Evolutionary conservation across 2,113 vertebrate genomes (phyloP).

Genomic region (Parotia lawesii): DNA sequence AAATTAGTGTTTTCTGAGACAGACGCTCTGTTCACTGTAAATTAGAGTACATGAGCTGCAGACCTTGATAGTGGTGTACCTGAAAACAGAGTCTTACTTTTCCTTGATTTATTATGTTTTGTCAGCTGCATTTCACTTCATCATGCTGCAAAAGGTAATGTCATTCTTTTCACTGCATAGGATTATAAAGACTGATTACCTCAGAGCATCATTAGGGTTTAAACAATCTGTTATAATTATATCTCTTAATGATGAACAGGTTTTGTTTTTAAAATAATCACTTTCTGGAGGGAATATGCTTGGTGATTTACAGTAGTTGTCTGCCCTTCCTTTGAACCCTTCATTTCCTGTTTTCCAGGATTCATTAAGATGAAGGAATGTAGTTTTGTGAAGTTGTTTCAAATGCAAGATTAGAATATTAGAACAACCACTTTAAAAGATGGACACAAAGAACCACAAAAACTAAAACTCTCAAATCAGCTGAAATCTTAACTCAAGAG

Average conservation of each 20-base stretch:
- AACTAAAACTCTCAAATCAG: background rate
- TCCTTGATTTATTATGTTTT: slow-evolving; percentile 71
- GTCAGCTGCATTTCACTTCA: slow-evolving; percentile 71
- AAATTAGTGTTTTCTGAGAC: slow-evolving; percentile 2
- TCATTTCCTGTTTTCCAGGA: slow-evolving; percentile 77
- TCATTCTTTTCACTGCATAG: slow-evolving; percentile 35
- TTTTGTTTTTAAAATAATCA: slow-evolving; percentile 70
- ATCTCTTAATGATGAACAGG: slow-evolving; percentile 74
- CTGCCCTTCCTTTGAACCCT: slow-evolving; percentile 75
- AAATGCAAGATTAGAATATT: slow-evolving; percentile 16
- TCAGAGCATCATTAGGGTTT: slow-evolving; percentile 64
- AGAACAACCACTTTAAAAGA: background rate
- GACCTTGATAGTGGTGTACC: background rate
- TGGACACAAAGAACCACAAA: background rate
- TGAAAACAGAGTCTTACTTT: slow-evolving; percentile 19
- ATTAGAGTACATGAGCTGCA: slow-evolving; percentile 7
- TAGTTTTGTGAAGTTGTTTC: slow-evolving; percentile 65
- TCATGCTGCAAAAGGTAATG: slow-evolving; percentile 73
- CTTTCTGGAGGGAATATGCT: slow-evolving; percentile 68
- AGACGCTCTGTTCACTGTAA: background rate
- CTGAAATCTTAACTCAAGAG: slow-evolving; percentile 15
- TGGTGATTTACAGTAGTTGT: slow-evolving; percentile 83
- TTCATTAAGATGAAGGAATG: slow-evolving; percentile 69
- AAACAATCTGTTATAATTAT: slow-evolving; percentile 78
- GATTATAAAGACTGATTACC: slow-evolving; percentile 68